Evolutionary conservation across 2,797 vertebrate genomes (phyloP), one percentile per base, ranked within the genome.

Genomic region (Squalus acanthias): DNA sequence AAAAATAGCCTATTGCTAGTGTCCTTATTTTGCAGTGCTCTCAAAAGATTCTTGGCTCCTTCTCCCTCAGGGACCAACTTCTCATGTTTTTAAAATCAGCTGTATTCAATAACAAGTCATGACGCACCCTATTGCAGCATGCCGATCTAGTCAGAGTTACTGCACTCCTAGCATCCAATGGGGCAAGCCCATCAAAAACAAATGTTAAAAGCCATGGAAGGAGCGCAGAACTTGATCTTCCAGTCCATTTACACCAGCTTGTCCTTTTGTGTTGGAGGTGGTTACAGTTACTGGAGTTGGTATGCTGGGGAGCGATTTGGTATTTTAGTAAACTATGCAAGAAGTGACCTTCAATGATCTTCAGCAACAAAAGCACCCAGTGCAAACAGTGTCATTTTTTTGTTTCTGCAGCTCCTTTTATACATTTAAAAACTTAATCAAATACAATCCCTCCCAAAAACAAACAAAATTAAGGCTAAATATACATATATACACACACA

Each of bases 401-500:
- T 95, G 94, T 76, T 95, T 95, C 70, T 74, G 46, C 94, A 95
- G 22, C 70, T 76, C 1, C 1, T 95, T 95, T 95, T 60, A 95
- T 76, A 76, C 70, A 93, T 10, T 93, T 93, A 65, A 95, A 95
- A 53, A 50, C 39, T 22, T 76, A 57, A 76, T 33, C 94, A 33
- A 76, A 33, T 57, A 33, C 69, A 26, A 10, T 20, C 70, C 94
- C 94, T 12, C n/a, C 94, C 39, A 39, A 7, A 63, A 10, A 63
- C 2, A 91, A 91, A 91, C 53, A 67, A 93, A 93, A 93, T 39
- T 46, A 67, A 93, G n/a, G 91, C 8, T 93, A 93, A 69, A 93
- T 93, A 46, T 93, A 93, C 91, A 93, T 69, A 93, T 93, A 93
- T 93, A 67, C n/a, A 93, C 24, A 50, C 82, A 95, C 57, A 53